Evolutionary conservation across 1,140 invertebrate species (phyloP), one percentile per base, ranked within the genome.

Genomic region (Temnothorax nylanderi): DNA sequence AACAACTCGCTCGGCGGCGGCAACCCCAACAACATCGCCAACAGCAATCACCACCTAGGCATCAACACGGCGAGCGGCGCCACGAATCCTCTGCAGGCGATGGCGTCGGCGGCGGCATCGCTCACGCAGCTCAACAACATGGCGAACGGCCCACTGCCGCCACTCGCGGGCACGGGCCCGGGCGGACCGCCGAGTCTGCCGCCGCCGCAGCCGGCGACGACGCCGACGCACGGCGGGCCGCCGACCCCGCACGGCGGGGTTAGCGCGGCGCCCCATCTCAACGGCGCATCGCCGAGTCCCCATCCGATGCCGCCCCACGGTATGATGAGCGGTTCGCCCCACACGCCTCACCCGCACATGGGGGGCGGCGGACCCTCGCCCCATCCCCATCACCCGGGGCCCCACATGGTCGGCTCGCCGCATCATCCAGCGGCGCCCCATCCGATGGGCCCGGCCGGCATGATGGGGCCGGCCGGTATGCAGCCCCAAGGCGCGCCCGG

Each of bases 281-380:
- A 96, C 89, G 96, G 95, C 47, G 95, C 95, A 13, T 94, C 94
- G 2, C 95, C 94, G 41, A 95, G 95, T 69, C 95, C 94, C 60
- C 95, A 95, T 88, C 94, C 95, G n/a, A 94, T 95, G 94, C 94
- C 94, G 8, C 93, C 94, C 1, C 94, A 95, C 69, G 94, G 92
- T 0, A 93, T 95, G 92, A 95, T 95, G 94, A 94, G 91, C 87
- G 92, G 94, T 0, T 94, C 94, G n/a, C 94, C 94, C 0, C 94
- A 95, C 72, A 91, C 93, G 3, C 90, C 93, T 4, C 94, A 94
- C 91, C 93, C 93, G 4, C 94, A 95, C 51, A 94, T 95, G 93
- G 93, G 92, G 1, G 88, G 91, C 18, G 93, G 94, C 7, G 95
- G 95, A 4, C 93, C 95, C 21, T 94, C 95, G 74, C 95, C 94